These are phyloP conservation scores for Auanema sp. DNA, from an alignment of 2,888 invertebrate species.

Conservation along the genomic window DNA sequence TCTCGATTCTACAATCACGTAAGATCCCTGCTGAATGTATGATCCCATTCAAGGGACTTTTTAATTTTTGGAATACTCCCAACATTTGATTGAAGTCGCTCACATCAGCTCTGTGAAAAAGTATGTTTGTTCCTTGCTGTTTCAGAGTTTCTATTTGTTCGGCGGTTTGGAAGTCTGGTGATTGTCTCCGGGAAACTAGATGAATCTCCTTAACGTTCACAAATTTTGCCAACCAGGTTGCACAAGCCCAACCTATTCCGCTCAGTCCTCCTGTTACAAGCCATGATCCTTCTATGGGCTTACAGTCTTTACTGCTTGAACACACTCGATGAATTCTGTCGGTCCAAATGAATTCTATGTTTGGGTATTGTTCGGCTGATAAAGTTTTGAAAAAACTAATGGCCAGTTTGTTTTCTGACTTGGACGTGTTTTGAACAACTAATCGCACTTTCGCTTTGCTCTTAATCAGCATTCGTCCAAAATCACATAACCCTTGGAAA, in stretches of 20 bases:
- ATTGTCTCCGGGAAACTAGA: constrained; percentile 34
- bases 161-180: constrained; percentile 23
- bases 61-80: constrained; percentile 21
- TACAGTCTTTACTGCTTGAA: constrained; percentile 9
- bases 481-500: constrained; percentile 17
- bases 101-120: constrained; percentile 33
- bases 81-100: constrained; percentile 26
- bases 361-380: constrained; percentile 36
- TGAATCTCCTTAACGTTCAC: constrained; percentile 31
- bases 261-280: constrained; percentile 57
- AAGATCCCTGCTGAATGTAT: constrained; percentile 57
- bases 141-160: constrained; percentile 23
- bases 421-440: constrained; percentile 15
- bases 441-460: constrained; percentile 18
- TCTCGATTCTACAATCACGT: constrained; percentile 44
- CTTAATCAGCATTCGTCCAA: constrained; percentile 17
- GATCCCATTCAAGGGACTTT: constrained; percentile 35
- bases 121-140: constrained; percentile 6
- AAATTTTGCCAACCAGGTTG: constrained; percentile 31
- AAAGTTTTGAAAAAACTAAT: constrained; percentile 41
- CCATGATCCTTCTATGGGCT: constrained; percentile 32
- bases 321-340: constrained; percentile 32
- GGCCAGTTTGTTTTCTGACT: constrained; percentile 24
- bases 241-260: constrained; percentile 55
- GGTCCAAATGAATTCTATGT: constrained; percentile 32